Conservation (phyloP, 2,113 vertebrate genomes). For the Butorides virescens region DNA sequence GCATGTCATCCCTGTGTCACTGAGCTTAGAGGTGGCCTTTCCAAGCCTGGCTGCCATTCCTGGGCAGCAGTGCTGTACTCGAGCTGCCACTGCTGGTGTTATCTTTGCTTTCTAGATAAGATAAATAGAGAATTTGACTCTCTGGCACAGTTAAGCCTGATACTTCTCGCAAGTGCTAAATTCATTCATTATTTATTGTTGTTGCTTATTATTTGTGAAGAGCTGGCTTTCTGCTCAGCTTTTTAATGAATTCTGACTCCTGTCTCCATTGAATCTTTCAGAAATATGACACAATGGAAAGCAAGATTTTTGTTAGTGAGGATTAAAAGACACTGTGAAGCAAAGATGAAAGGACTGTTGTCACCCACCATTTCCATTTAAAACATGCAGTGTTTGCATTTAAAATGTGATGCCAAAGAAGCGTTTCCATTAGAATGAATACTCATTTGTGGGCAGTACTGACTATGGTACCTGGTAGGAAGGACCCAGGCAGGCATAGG, state of each 20-base stretch:
- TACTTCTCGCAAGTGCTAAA: not conserved
- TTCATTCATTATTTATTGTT: slow-evolving; percentile 1
- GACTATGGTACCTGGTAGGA: not conserved
- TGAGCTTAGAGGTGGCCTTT: not conserved
- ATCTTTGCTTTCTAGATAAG: not conserved
- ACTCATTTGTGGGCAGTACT: not conserved
- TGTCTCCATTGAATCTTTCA: not conserved
- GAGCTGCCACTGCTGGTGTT: not conserved
- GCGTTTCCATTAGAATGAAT: not conserved
- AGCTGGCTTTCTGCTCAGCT: not conserved
- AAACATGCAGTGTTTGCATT: not conserved
- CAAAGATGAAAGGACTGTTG: not conserved
- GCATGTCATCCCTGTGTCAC: not conserved
- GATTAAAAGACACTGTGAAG: not conserved
- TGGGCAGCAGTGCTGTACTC: not conserved
- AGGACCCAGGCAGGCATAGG: not conserved
- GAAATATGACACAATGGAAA: not conserved
- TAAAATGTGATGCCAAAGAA: not conserved
- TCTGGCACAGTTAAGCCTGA: not conserved
- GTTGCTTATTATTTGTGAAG: not conserved
- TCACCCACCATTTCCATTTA: not conserved
- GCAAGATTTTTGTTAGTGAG: not conserved
- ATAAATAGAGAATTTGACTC: not conserved
- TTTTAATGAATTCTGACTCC: not conserved
- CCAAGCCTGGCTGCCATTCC: not conserved